phyloP scores from a whole-genome alignment of 1,140 invertebrate species.

The Hylaeus volcanicus region DNA sequence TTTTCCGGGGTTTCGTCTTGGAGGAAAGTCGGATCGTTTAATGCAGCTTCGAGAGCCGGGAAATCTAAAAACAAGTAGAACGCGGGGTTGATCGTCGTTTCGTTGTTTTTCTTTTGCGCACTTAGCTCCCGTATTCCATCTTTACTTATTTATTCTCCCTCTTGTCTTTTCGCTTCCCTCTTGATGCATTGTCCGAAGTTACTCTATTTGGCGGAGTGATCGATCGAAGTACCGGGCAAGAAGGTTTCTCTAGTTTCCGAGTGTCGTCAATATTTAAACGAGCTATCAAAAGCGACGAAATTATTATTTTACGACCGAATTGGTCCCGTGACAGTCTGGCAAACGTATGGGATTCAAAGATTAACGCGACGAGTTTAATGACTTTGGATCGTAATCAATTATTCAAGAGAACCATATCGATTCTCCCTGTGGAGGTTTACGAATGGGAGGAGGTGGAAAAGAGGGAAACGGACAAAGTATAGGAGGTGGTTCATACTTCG shows the following conservation, averaged over 20 bases:
- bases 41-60: conserved; percentile 4
- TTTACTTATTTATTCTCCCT: conserved; percentile 2
- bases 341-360: background rate
- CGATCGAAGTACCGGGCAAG: background rate
- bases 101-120: background rate
- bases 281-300: background rate
- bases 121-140: background rate
- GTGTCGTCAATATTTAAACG: background rate
- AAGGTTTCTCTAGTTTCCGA: background rate
- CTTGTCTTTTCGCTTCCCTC: background rate
- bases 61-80: conserved; percentile 8
- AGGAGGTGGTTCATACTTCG: too few relatives aligned
- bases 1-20: conserved; percentile 1
- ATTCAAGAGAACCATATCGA: background rate
- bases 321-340: background rate
- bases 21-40: conserved; percentile 44
- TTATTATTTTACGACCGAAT: background rate
- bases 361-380: background rate
- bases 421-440: background rate
- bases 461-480: too few relatives aligned
- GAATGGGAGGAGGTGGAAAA: background rate
- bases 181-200: background rate
- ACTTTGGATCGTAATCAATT: background rate
- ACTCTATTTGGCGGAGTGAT: background rate
- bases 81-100: background rate